Base-by-base conservation (phyloP, 2,888 invertebrate genomes). In the Panopea generosa region DNA sequence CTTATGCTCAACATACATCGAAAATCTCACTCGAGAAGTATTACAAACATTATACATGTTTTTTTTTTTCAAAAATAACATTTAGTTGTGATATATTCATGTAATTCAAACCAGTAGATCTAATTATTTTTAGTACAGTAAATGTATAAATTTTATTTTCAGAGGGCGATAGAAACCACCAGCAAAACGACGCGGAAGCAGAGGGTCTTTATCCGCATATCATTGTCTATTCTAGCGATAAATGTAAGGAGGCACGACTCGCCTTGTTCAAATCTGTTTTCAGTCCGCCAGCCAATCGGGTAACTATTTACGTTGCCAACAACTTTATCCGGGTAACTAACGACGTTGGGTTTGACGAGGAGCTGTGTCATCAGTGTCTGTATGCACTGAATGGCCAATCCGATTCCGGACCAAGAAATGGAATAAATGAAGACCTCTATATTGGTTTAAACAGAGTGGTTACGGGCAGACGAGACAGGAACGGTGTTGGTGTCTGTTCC, bases 351-450 rank as follows among this genome's bases (percentile, higher is more conserved):
- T 27, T 77, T 6, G 59, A 75, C 20, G 20, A 57, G 22, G 45
- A 59, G n/a, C 16, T 71, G 2, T 75, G 82, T 18, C 57, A 65
- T 22, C 18, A 57, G 20, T 77, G 77, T n/a, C 55, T 72, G 16
- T 82, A 57, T 55, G 75, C 77, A 20, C 60, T 82, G 43, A 82
- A 82, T 40, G 75, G 75, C 4, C 82, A 82, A 22, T 14, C 72
- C 0, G 82, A 82, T 40, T 50, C 22, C 2, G 66, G 60, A 2
- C 29, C n/a, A 6, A 33, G 6, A 4, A 33, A 33, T 33, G 40
- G 38, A 16, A 40, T 59, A 2, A 75, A 75, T n/a, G 63, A 77
- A 18, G 40, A 29, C 0, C 27, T 75, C 16, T 68, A 61, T 40
- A 47, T 79, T 43, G 74, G 60, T 3, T 29, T 79, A 26, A 79